A percentile compares a stretch with the other conserved stretches of the same genome.
These are phyloP conservation scores for Steinernema khuongi DNA, from an alignment of 1,140 invertebrate genomes.

Conservation along the genomic window DNA sequence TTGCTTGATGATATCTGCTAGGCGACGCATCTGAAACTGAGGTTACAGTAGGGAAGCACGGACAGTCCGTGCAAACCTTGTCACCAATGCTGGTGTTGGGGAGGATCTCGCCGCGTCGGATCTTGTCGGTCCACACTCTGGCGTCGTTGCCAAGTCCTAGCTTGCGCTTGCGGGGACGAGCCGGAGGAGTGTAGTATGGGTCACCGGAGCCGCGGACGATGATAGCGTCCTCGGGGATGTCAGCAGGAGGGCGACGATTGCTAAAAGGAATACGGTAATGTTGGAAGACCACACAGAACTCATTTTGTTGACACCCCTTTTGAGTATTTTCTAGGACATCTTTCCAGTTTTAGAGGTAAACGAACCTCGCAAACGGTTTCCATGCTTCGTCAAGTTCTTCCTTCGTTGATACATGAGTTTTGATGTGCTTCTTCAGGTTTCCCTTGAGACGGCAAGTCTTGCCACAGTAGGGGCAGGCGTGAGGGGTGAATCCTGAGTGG, in stretches of 20 bases:
- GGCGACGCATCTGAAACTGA: conserved; percentile 43
- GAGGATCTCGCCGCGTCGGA: conserved; percentile 49
- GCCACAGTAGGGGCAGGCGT: conserved; percentile 29
- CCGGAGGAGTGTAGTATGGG: conserved; percentile 48
- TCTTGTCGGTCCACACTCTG: conserved; percentile 52
- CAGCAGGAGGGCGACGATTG: conserved; percentile 56
- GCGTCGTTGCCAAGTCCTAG: conserved; percentile 51
- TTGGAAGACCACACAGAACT: too few species aligned
- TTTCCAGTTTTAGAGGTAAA: not conserved
- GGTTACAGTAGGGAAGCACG: conserved; percentile 24
- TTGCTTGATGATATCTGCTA: conserved; percentile 40
- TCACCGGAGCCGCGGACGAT: conserved; percentile 51
- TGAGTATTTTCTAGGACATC: too few species aligned
- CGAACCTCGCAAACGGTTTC: conserved; percentile 49
- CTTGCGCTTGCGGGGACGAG: conserved; percentile 48
- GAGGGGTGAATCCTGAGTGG: conserved; percentile 65
- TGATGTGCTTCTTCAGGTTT: conserved; percentile 43
- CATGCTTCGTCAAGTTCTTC: conserved; percentile 52
- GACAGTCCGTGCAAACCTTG: conserved; percentile 39
- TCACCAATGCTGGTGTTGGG: conserved; percentile 43
- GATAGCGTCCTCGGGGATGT: conserved; percentile 57
- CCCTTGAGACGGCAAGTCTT: conserved; percentile 39
- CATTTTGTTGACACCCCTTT: too few species aligned
- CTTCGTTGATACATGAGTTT: conserved; percentile 49
- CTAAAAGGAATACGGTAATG: conserved; percentile 25